Evolutionary conservation across 2,888 invertebrate genomes (phyloP).

Genomic region (Phorcus lineatus): DNA sequence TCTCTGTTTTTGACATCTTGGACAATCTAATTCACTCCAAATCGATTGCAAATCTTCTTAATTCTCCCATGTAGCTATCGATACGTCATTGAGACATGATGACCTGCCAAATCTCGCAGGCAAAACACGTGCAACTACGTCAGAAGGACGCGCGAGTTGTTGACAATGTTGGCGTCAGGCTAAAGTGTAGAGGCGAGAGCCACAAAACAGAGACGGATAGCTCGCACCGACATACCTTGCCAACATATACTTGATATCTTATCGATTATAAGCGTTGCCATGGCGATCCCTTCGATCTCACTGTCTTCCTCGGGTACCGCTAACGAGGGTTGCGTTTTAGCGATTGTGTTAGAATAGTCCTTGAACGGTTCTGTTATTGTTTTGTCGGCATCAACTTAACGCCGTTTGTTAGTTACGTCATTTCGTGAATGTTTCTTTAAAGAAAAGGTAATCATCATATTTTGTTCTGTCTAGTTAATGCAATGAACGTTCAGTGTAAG

Average conservation of each 20-base stretch:
- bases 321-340: not conserved
- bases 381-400: too few relatives aligned
- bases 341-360: not conserved
- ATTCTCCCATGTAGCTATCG: too few relatives aligned
- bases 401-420: too few relatives aligned
- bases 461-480: too few relatives aligned
- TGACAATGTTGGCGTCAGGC: not conserved
- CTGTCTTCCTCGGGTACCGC: conserved; percentile 5
- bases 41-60: too few relatives aligned
- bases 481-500: too few relatives aligned
- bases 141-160: not conserved
- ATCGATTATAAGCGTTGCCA: conserved; percentile 13
- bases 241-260: conserved; percentile 4
- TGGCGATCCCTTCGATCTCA: not conserved
- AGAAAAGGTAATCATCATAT: too few relatives aligned
- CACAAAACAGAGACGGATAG: not conserved
- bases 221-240: not conserved
- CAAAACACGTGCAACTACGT: not conserved
- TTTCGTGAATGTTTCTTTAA: too few relatives aligned
- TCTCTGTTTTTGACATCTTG: too few relatives aligned
- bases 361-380: not conserved
- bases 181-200: not conserved
- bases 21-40: too few relatives aligned
- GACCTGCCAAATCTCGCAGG: not conserved
- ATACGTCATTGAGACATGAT: too few relatives aligned